These are phyloP conservation scores for Lytechinus variegatus DNA, from an alignment of 35 echinoderm and acorn worm genomes.

Conservation along the genomic window DNA sequence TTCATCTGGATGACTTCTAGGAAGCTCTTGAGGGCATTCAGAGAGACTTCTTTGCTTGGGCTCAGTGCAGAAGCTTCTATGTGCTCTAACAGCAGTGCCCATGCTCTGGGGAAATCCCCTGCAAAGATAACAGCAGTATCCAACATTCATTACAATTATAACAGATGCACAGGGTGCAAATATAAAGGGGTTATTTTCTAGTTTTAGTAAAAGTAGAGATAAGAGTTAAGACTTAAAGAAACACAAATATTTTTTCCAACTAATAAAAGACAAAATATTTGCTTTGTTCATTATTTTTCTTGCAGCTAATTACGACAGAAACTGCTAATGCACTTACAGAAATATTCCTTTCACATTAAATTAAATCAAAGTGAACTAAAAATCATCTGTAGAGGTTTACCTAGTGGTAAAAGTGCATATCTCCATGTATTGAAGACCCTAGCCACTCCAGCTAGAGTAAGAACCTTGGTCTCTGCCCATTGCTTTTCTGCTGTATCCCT, in stretches of 20 bases:
- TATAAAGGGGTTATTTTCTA: not conserved
- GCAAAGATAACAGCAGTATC: not conserved
- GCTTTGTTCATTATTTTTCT: no score
- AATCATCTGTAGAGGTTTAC: constrained; percentile 43
- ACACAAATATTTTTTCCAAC: no score
- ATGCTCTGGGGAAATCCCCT: constrained; percentile 98
- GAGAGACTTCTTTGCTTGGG: constrained; percentile 91
- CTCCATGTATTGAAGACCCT: constrained; percentile 99
- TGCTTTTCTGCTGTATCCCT: constrained; percentile 98
- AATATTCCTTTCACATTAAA: not conserved
- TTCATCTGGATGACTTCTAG: constrained; percentile 85
- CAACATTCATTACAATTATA: not conserved
- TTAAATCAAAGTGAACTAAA: not conserved
- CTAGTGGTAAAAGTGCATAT: constrained; percentile 86
- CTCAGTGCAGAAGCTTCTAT: constrained; percentile 90
- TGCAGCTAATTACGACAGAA: no score
- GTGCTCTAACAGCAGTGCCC: constrained; percentile 87
- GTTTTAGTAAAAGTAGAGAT: no score
- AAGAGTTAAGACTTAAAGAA: no score
- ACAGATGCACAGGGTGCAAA: not conserved
- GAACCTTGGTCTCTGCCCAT: constrained; percentile 99
- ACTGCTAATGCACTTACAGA: not conserved
- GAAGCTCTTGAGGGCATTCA: constrained; percentile 92
- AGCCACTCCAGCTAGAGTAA: constrained; percentile 91
- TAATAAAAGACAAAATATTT: no score